phyloP scores from a whole-genome alignment of 2,888 invertebrate genomes.

The Caenorhabditis sp. region DNA sequence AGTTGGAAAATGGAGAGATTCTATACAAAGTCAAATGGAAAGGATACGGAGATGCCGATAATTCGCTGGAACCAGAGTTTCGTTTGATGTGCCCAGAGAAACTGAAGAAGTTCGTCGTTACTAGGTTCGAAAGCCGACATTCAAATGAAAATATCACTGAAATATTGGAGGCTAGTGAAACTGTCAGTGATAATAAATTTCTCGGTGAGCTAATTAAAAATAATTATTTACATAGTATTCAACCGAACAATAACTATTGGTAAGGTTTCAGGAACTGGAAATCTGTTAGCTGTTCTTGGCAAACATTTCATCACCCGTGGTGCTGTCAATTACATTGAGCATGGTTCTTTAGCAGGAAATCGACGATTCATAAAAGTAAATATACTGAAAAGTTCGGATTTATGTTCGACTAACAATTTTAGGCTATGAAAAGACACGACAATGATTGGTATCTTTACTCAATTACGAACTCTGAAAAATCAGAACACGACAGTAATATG shows the following conservation, averaged over 20 bases:
- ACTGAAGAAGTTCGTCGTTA: neutral
- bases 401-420: too few species aligned
- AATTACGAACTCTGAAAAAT: too few species aligned
- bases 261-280: neutral
- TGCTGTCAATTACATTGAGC: neutral
- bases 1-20: neutral
- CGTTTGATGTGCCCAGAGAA: neutral
- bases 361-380: neutral
- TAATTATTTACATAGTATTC: too few species aligned
- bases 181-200: neutral
- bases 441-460: too few species aligned
- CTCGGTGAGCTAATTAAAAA: neutral
- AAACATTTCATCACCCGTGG: neutral
- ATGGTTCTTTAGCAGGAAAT: neutral
- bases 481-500: too few species aligned
- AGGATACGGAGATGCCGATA: neutral
- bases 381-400: too few species aligned
- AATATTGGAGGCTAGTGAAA: neutral
- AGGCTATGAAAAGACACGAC: too few species aligned
- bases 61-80: neutral
- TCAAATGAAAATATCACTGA: neutral
- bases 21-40: neutral
- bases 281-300: neutral
- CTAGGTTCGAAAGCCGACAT: neutral
- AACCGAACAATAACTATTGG: too few species aligned